A percentile compares a stretch with the other conserved stretches of the same genome.
Evolutionary conservation across 2,797 vertebrate species (phyloP).

Genomic region (Amphiprion clarkii): DNA sequence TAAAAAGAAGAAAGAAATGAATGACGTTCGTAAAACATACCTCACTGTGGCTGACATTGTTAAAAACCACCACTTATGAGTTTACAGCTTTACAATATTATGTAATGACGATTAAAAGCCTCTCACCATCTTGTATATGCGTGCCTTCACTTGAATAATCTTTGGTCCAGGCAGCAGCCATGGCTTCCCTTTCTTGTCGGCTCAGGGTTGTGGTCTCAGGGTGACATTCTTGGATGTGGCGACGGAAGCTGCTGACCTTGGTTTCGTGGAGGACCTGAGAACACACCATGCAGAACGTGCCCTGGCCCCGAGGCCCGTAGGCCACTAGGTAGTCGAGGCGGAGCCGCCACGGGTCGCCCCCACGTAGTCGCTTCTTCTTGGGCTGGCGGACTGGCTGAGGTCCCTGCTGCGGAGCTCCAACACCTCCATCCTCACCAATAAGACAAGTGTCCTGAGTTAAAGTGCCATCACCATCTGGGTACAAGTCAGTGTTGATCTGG

Average conservation of each 20-base stretch:
- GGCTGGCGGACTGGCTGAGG: slow-evolving; percentile 63
- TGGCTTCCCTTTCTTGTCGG: slow-evolving; percentile 84
- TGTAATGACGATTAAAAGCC: neutral
- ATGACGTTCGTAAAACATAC: too few species aligned
- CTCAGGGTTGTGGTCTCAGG: slow-evolving; percentile 87
- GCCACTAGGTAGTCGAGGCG: slow-evolving; percentile 92
- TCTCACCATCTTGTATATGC: slow-evolving; percentile 75
- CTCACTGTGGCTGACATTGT: too few species aligned
- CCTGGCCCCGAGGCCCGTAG: slow-evolving; percentile 86
- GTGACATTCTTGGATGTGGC: slow-evolving; percentile 91
- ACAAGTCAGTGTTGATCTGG: slow-evolving; percentile 50
- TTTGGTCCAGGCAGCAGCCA: slow-evolving; percentile 91
- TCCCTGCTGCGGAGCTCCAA: slow-evolving; percentile 43
- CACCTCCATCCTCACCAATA: slow-evolving; percentile 62
- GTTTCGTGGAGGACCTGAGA: slow-evolving; percentile 88
- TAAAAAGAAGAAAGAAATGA: too few species aligned
- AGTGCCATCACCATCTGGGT: slow-evolving; percentile 54
- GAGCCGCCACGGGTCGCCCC: slow-evolving; percentile 87
- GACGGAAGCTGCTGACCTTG: slow-evolving; percentile 90
- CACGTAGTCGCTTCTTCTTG: slow-evolving; percentile 76
- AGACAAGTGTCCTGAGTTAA: slow-evolving; percentile 73
- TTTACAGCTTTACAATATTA: neutral
- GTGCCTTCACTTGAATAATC: slow-evolving; percentile 73
- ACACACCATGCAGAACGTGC: slow-evolving; percentile 93
- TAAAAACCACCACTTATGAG: neutral